Base-by-base conservation (phyloP, 1,140 invertebrate species). In the Hyphantria cunea region DNA sequence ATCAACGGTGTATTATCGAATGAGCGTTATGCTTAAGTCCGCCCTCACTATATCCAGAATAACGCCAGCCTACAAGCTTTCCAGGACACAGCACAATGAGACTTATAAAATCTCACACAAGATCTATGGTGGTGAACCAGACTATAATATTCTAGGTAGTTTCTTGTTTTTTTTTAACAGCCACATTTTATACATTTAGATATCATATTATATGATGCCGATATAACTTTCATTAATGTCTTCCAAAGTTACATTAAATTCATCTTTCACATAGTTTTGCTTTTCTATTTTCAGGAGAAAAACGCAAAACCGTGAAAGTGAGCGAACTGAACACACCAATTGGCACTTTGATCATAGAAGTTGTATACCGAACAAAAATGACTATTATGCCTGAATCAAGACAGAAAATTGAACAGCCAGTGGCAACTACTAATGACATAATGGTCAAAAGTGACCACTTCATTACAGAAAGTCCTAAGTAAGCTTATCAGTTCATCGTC, bases 371-470 rank as follows among this genome's bases (percentile, higher is more conserved):
- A n/a, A 87, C 84, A 0, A 83, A 86, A 56, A 89, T 87, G 86
- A 81, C 82, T 0, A 81, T 87, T 48, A 42, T 83, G 25, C 84
- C 84, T 0, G 80, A 82, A 33, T 72, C 80, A 15, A 69, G 74
- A 50, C 55, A 66, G 39, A 72, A 74, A 63, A 70, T 61, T 37
- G 37, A 54, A 10, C 53, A 64, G 33, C 54, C 55, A 60, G 34
- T 54, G 56, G 14, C 49, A 37, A 50, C 61, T 25, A 56, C 41
- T 44, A 58, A 59, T 13, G 67, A 76, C 9, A 86, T 88, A 6
- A 84, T 86, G 79, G 73, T 88, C 3, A 86, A 86, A 61, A 88
- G 82, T 68, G 84, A 89, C 64, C 86, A 89, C 66, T 89, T 89
- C 47, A 72, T 74, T 5, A 79, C 68, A 37, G 86, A 89, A 48